A percentile compares a stretch with the other conserved stretches of the same genome.
Evolutionary conservation across 2,797 vertebrate genomes (phyloP).

Genomic region (Taenioides sp.): DNA sequence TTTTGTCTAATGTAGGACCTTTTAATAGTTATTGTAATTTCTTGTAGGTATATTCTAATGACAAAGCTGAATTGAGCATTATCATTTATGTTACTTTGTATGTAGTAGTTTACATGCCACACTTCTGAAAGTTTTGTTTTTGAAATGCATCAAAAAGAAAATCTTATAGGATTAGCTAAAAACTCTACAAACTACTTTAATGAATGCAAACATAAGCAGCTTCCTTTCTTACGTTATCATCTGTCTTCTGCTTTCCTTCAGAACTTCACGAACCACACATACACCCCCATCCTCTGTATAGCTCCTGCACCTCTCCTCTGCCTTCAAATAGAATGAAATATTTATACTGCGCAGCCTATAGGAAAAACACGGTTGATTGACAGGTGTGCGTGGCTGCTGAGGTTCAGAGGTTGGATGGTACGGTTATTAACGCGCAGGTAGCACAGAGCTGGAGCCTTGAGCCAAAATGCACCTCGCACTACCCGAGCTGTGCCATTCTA

Average conservation of each 20-base stretch:
- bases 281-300: neutral
- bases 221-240: neutral
- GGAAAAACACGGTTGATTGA: slow-evolving; percentile 16
- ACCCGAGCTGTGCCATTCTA: neutral
- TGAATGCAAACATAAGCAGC: neutral
- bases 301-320: slow-evolving; percentile 5
- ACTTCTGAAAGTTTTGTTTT: no score
- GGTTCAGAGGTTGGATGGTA: slow-evolving; percentile 15
- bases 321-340: slow-evolving; percentile 15
- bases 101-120: no score
- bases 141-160: no score
- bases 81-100: no score
- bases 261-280: neutral
- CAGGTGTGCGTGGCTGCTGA: slow-evolving; percentile 10
- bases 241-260: neutral
- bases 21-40: no score
- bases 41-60: no score
- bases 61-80: no score
- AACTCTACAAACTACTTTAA: neutral
- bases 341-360: slow-evolving; percentile 1
- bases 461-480: neutral
- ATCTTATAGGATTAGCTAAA: no score
- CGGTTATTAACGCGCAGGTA: slow-evolving; percentile 11
- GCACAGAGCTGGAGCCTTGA: neutral
- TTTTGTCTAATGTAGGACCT: no score